A percentile compares a stretch with the other conserved stretches of the same genome.
Evolutionary conservation across 2,797 vertebrate species (phyloP).

Genomic region (Urocyon cinereoargenteus): DNA sequence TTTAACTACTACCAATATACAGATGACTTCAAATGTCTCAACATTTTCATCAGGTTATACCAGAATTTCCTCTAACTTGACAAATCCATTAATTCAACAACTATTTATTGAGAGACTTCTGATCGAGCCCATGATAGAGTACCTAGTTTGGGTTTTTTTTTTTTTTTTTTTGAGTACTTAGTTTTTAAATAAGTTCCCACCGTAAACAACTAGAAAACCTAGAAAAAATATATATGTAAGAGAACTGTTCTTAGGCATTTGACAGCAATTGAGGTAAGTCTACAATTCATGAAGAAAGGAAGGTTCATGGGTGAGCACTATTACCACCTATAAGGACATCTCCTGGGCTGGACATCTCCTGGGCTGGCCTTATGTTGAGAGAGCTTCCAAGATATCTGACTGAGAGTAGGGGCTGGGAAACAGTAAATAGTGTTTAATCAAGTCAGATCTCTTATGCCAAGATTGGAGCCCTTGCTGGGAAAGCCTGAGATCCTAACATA

Average conservation of each 20-base stretch:
- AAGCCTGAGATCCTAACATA: background rate
- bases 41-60: background rate
- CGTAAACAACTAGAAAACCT: constrained; percentile 12
- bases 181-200: constrained; percentile 7
- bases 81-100: background rate
- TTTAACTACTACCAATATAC: background rate
- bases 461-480: background rate
- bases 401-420: background rate
- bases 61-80: background rate
- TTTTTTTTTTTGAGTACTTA: background rate
- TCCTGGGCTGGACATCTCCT: background rate
- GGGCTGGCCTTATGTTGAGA: background rate
- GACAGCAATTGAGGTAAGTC: background rate
- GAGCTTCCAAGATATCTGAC: background rate
- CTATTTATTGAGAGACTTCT: background rate
- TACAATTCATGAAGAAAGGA: background rate
- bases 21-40: background rate
- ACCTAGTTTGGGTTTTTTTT: background rate
- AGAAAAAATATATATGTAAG: background rate
- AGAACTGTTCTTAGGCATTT: background rate
- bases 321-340: background rate
- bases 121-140: background rate
- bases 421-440: background rate
- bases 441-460: background rate
- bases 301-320: background rate